phyloP scores from a whole-genome alignment of 23 tunicate genomes.

The Botrylloides violaceus region DNA sequence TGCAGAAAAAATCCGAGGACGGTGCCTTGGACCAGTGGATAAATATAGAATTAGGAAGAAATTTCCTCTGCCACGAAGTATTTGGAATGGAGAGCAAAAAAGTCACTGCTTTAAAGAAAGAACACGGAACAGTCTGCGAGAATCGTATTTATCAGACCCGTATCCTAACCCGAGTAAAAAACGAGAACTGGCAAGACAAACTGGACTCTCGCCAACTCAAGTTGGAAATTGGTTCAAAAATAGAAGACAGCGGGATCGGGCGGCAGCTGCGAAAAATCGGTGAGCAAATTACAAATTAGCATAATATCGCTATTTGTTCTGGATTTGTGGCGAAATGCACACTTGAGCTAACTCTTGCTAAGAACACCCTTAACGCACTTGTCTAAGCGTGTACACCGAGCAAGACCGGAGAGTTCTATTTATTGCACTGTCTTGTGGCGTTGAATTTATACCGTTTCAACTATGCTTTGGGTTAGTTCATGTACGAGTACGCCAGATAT shows the following conservation, averaged over 20 bases:
- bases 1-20: conserved; percentile 77
- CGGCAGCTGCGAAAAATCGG: conserved; percentile 92
- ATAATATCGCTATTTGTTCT: too few species aligned
- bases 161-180: conserved; percentile 95
- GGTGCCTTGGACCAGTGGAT: conserved; percentile 93
- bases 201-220: conserved; percentile 96
- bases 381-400: too few species aligned
- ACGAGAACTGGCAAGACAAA: conserved; percentile 75
- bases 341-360: too few species aligned
- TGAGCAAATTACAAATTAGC: too few species aligned
- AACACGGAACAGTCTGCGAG: conserved; percentile 79
- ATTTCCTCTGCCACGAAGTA: conserved; percentile 91
- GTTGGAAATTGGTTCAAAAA: conserved; percentile 99
- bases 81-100: conserved; percentile 99
- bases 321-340: too few species aligned
- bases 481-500: too few species aligned
- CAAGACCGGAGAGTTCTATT: too few species aligned
- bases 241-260: conserved; percentile 94
- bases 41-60: conserved; percentile 95
- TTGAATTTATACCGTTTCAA: too few species aligned
- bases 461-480: too few species aligned
- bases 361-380: too few species aligned
- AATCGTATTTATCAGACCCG: conserved; percentile 81
- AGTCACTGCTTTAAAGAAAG: conserved; percentile 95
- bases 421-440: too few species aligned